Base-by-base conservation (phyloP, 2,797 vertebrate genomes). In the Benthosema pterotum region DNA sequence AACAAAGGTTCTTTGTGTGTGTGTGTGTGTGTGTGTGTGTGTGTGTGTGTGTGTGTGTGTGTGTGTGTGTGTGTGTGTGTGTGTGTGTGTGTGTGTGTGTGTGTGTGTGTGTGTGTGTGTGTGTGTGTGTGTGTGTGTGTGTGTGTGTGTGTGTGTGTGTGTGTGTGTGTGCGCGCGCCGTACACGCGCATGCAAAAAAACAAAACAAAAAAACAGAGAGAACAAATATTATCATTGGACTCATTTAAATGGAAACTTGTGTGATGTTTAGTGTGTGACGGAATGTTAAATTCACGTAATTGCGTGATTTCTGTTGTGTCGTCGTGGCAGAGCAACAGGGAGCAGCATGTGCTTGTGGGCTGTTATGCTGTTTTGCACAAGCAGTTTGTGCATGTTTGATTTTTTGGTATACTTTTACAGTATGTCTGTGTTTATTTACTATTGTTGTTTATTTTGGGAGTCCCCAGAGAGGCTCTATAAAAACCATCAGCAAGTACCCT, bases 1-100 rank as follows among this genome's bases (percentile, higher is more conserved):
- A 78, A 87, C 80, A 86, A 86, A 79, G 77, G 69, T 65, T 55
- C 67, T 72, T 74, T 80, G 42, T 80, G 79, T 74, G 57, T 50
- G 42, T 58, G 22, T 72, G 43, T 78, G 65, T 78, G 73, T 70
- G 9, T 54, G 32, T 65, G 65, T 57, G 65, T 60, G n/a, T 57
- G 49, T 67, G 25, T 42, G 28, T 48, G 17, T 48, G 61, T 64
- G 52, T 32, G 25, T 14, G 52, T 32, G 22, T 55, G 57, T 19
- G 56, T 46, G 56, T 6, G 8, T 14, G 18, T 28, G n/a, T 16
- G 65, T 22, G n/a, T 54, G 17, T 43, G 15, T 14, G 25, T 51
- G 54, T 61, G 12, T 75, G 69, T 61, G 57, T 64, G 18, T 16
- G 12, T 50, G 56, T 32, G 11, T 53, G 56, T 47, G 52, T 57